A percentile compares a stretch with the other conserved stretches of the same genome.
phyloP scores from a whole-genome alignment of 2,113 vertebrate species.

The Tragelaphus scriptus region DNA sequence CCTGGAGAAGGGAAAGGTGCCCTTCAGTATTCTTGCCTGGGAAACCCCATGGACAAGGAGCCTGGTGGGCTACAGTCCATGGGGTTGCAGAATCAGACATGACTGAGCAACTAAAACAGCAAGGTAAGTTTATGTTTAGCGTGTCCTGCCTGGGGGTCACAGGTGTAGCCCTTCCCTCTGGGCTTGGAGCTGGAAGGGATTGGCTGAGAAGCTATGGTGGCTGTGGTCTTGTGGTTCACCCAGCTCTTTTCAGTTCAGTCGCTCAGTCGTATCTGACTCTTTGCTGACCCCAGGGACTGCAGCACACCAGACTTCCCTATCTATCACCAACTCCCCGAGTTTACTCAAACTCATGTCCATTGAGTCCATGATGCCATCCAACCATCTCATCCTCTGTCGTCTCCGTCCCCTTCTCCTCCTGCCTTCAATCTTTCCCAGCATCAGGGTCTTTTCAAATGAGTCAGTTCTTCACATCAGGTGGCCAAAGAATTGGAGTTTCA shows the following conservation, averaged over 20 bases:
- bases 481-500: neutral
- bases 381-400: neutral
- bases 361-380: neutral
- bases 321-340: neutral
- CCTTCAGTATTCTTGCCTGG: neutral
- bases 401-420: neutral
- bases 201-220: neutral
- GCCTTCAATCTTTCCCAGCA: neutral
- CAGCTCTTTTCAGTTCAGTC: neutral
- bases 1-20: neutral
- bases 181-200: neutral
- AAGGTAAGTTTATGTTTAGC: neutral
- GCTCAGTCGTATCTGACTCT: neutral
- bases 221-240: neutral
- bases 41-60: neutral
- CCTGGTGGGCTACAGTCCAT: neutral
- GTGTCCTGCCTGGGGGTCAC: neutral
- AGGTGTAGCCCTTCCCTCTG: neutral
- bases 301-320: neutral
- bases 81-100: neutral
- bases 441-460: neutral
- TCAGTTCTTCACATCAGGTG: neutral
- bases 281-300: neutral
- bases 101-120: neutral
- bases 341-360: neutral